phyloP scores from a whole-genome alignment of 2,113 vertebrate genomes.

The Noturus placidus region DNA sequence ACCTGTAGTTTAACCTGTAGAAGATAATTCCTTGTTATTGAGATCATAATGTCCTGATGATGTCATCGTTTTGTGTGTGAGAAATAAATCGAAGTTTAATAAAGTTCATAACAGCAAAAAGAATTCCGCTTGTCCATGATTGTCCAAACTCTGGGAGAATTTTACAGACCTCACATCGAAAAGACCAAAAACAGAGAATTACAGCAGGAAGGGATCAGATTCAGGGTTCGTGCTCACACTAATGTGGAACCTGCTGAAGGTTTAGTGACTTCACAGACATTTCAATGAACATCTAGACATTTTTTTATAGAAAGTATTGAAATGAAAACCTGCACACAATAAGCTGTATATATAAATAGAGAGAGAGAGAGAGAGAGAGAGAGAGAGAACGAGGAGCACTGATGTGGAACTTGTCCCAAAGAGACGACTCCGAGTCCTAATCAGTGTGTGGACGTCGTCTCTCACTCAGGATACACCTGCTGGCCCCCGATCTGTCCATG shows the following conservation, averaged over 20 bases:
- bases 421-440: neutral
- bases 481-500: neutral
- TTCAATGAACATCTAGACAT: no score
- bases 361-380: no score
- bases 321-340: neutral
- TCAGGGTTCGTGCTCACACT: neutral
- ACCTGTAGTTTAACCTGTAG: neutral
- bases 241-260: neutral
- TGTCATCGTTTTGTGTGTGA: neutral
- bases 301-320: no score
- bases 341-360: no score
- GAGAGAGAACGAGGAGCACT: neutral
- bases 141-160: no score
- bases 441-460: constrained; percentile 3
- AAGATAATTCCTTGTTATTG: neutral
- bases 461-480: constrained; percentile 23
- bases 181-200: neutral
- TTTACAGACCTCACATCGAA: neutral
- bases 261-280: neutral
- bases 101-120: neutral
- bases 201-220: neutral
- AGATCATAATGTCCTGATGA: neutral
- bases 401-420: neutral
- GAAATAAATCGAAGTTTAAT: neutral
- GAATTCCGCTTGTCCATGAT: neutral